These are phyloP conservation scores for Halcyon badia DNA, from an alignment of 2,797 vertebrate species.

Conservation along the genomic window DNA sequence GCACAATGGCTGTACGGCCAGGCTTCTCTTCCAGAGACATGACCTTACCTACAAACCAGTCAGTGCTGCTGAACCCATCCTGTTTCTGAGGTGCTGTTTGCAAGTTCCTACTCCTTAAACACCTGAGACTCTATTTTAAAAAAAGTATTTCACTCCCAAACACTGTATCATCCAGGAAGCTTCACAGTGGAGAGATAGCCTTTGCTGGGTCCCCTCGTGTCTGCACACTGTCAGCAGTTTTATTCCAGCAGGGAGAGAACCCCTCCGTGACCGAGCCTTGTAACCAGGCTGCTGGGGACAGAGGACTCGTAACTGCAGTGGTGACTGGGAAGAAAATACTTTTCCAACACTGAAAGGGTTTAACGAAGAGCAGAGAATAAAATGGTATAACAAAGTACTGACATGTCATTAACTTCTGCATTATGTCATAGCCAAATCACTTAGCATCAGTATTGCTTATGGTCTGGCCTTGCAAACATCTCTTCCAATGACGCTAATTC, in stretches of 20 bases:
- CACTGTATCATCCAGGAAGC: not conserved
- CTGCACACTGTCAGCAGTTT: not conserved
- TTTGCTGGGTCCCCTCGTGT: not conserved
- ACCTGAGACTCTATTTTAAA: not conserved
- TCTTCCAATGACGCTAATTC: conserved; percentile 46
- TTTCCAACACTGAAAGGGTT: not conserved
- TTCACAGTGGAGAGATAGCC: not conserved
- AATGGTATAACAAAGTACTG: not conserved
- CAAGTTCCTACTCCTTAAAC: not conserved
- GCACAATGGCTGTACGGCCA: rapidly evolving
- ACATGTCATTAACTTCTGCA: not conserved
- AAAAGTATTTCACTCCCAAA: not conserved
- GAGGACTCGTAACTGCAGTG: not conserved
- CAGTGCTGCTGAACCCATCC: not conserved
- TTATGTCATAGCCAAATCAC: not conserved
- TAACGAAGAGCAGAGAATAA: conserved; percentile 28
- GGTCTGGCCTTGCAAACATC: not conserved
- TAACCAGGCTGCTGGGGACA: not conserved
- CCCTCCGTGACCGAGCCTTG: rapidly evolving
- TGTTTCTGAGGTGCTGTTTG: not conserved
- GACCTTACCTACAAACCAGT: not conserved
- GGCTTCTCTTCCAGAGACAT: not conserved
- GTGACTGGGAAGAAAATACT: not conserved
- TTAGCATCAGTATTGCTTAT: not conserved
- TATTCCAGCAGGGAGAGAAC: not conserved